Base-by-base conservation (phyloP, 2,888 invertebrate genomes). In the Diachrysia chrysitis region DNA sequence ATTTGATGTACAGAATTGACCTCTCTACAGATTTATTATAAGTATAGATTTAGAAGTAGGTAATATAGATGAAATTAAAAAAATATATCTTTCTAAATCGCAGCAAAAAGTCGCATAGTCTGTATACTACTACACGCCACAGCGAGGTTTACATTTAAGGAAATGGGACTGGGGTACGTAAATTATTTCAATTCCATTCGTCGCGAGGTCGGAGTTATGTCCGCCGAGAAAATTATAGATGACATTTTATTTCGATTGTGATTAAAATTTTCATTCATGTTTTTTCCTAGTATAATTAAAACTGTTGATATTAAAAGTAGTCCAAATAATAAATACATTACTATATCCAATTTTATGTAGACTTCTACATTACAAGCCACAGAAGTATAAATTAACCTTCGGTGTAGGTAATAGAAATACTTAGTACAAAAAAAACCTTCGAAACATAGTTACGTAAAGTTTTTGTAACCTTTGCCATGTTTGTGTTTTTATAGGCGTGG, bases 171-270 rank as follows among this genome's bases (percentile, higher is more conserved):
- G n/a, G 70, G 62, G 48, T 29, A 78, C 71, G 72, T 79, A 72
- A 74, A 81, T 78, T 74, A 81, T 72, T 70, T 65, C 54, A 61
- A 71, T 74, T 58, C 53, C 75, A 74, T 70, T 81, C 66, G 17
- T 56, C 7, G n/a, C 68, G 81, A 79, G 75, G 81, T 57, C 75
- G n/a, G 63, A 58, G 63, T 73, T 62, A 73, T 64, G 63, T 63
- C 55, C 65, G 37, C 58, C 60, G 71, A 77, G 63, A 57, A 80
- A 65, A 79, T 66, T 71, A 74, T 62, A 54, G 51, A 64, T 55
- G 61, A 53, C 63, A 71, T 80, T 73, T 63, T 29, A 17, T 55
- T 67, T 58, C 48, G 48, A 66, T 60, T 55, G 35, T 58, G 7
- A 66, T 75, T 62, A 55, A 29, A 63, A 48, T 37, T 37, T 51